A percentile compares a stretch with the other conserved stretches of the same genome.
These are phyloP conservation scores for Drosophila parvula DNA, from an alignment of 1,140 invertebrate species.

Conservation along the genomic window DNA sequence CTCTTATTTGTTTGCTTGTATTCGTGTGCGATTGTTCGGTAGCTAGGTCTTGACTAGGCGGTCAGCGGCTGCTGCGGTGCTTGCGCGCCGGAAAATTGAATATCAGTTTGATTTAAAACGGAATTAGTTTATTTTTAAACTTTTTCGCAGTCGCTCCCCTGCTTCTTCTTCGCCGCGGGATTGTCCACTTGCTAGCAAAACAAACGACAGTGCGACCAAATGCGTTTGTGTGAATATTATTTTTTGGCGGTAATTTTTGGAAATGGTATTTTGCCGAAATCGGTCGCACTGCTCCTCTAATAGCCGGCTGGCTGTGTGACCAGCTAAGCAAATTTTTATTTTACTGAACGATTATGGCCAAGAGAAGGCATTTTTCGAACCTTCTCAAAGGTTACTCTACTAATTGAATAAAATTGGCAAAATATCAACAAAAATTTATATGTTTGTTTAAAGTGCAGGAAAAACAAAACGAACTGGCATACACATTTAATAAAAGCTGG, in stretches of 20 bases:
- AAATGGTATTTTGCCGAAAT: background rate
- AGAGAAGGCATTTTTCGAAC: background rate
- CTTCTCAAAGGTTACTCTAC: background rate
- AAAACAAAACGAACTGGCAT: slow-evolving; percentile 4
- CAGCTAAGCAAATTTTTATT: background rate
- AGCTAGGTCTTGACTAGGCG: slow-evolving; percentile 39
- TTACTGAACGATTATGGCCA: background rate
- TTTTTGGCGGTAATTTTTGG: background rate
- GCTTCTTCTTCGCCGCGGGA: slow-evolving; percentile 32
- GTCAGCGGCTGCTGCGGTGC: slow-evolving; percentile 1
- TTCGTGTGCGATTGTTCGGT: slow-evolving; percentile 26
- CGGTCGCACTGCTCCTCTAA: background rate
- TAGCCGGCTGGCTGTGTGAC: background rate
- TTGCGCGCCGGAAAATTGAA: slow-evolving; percentile 50
- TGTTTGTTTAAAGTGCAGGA: slow-evolving; percentile 20
- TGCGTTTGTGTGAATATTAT: background rate
- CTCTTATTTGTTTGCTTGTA: slow-evolving; percentile 35
- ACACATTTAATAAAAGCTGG: slow-evolving; percentile 11
- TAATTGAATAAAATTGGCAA: slow-evolving; percentile 5
- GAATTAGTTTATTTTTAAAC: slow-evolving; percentile 76
- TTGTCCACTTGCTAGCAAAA: slow-evolving; percentile 1
- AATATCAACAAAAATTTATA: slow-evolving; percentile 42
- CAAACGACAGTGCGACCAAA: slow-evolving; percentile 8
- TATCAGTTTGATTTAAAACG: slow-evolving; percentile 56
- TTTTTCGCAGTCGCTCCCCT: slow-evolving; percentile 43